A percentile compares a stretch with the other conserved stretches of the same genome.
Evolutionary conservation across 2,888 invertebrate species (phyloP).

Genomic region (Dromius quadrimaculatus): DNA sequence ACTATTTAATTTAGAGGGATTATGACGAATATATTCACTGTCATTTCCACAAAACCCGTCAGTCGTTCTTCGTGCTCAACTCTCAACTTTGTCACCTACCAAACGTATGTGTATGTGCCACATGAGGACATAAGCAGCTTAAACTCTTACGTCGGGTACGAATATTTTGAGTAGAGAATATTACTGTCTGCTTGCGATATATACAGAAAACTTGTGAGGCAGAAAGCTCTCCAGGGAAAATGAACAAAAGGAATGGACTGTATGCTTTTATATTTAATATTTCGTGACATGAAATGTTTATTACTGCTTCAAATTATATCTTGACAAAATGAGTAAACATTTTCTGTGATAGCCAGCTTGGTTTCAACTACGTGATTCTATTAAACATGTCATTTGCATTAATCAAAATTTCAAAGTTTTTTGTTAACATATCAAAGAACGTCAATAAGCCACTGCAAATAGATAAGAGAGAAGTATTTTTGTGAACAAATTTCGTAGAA

Average conservation of each 20-base stretch:
- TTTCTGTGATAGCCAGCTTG: too few relatives aligned
- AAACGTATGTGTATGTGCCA: conserved; percentile 34
- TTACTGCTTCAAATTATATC: too few relatives aligned
- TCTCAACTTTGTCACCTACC: conserved; percentile 23
- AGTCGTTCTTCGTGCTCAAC: neutral
- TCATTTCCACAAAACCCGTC: conserved; percentile 41
- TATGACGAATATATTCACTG: conserved; percentile 45
- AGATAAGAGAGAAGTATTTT: too few relatives aligned
- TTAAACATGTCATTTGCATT: too few relatives aligned
- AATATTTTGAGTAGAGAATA: conserved; percentile 1
- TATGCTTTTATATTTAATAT: neutral
- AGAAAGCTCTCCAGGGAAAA: neutral
- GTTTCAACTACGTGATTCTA: too few relatives aligned
- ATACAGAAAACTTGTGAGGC: conserved; percentile 2
- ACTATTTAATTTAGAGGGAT: conserved; percentile 39
- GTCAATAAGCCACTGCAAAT: too few relatives aligned
- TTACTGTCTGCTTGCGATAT: neutral
- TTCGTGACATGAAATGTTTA: too few relatives aligned
- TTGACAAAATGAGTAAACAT: too few relatives aligned
- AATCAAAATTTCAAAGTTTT: too few relatives aligned
- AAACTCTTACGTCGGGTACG: conserved; percentile 16
- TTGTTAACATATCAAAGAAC: too few relatives aligned
- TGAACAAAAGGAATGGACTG: neutral
- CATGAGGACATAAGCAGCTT: conserved; percentile 37
- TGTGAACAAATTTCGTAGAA: too few relatives aligned